Evolutionary conservation across 2,797 vertebrate species (phyloP).

Genomic region (Rhabdophis nuchalis): DNA sequence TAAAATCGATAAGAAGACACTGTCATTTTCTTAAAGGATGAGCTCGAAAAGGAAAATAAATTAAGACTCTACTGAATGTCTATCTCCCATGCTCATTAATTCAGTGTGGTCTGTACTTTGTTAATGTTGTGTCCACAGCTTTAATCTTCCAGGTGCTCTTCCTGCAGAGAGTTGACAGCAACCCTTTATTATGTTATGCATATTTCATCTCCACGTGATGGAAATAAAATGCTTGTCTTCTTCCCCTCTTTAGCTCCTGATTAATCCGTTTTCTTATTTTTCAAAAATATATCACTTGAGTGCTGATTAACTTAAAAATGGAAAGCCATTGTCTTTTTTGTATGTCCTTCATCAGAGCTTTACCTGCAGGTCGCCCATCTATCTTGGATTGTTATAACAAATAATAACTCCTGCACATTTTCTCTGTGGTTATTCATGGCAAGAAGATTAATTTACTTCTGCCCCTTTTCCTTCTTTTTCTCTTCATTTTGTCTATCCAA

Average conservation of each 20-base stretch:
- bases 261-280: constrained; percentile 92
- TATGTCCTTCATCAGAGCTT: constrained; percentile 82
- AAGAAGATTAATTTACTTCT: constrained; percentile 85
- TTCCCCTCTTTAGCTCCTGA: constrained; percentile 76
- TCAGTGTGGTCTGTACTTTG: constrained; percentile 87
- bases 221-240: constrained; percentile 77
- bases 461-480: constrained; percentile 60
- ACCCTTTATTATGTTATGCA: constrained; percentile 81
- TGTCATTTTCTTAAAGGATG: constrained; percentile 99
- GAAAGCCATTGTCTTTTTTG: constrained; percentile 84
- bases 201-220: constrained; percentile 80
- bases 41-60: constrained; percentile 95
- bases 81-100: constrained; percentile 87
- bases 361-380: constrained; percentile 78
- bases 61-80: constrained; percentile 92
- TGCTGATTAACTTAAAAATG: constrained; percentile 93
- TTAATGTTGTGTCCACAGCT: constrained; percentile 83
- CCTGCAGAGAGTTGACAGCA: constrained; percentile 74
- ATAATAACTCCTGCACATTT: constrained; percentile 82
- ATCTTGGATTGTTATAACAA: constrained; percentile 85
- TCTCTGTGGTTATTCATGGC: constrained; percentile 76
- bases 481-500: constrained; percentile 73
- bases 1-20: constrained; percentile 99
- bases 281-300: constrained; percentile 81
- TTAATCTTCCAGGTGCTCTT: constrained; percentile 87